Percentiles rank a stretch among this genome's conserved stretches.
Conservation (phyloP, 1,140 invertebrate species). For the Apis cerana region DNA sequence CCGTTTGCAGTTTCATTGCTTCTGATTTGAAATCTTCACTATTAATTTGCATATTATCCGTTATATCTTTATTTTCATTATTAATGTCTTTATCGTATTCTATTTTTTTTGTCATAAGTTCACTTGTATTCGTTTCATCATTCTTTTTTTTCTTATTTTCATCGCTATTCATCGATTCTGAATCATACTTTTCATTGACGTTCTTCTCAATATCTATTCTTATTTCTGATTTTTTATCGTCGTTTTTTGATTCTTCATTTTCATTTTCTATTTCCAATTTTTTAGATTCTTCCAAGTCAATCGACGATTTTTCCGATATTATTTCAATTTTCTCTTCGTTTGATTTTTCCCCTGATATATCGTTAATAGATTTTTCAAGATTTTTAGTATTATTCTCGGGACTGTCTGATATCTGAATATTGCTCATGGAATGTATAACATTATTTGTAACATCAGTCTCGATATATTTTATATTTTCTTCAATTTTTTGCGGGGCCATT, state of each 20-base stretch:
- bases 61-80: background rate
- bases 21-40: slow-evolving; percentile 1
- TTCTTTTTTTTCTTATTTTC: background rate
- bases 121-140: background rate
- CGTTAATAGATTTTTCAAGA: background rate
- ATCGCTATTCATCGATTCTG: background rate
- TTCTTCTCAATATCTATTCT: background rate
- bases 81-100: background rate
- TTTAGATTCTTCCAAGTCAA: background rate
- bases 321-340: background rate
- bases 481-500: slow-evolving; percentile 16
- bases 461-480: slow-evolving; percentile 9
- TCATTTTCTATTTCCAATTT: background rate
- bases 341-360: background rate
- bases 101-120: background rate
- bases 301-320: background rate
- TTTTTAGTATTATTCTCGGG: background rate
- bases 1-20: background rate
- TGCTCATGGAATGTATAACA: background rate
- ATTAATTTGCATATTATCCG: background rate
- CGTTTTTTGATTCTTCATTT: background rate
- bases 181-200: slow-evolving; percentile 6
- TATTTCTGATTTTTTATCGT: background rate
- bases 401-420: background rate
- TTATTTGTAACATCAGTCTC: background rate